A percentile compares a stretch with the other conserved stretches of the same genome.
phyloP scores from a whole-genome alignment of 1,140 invertebrate genomes.

The Diprion similis region DNA sequence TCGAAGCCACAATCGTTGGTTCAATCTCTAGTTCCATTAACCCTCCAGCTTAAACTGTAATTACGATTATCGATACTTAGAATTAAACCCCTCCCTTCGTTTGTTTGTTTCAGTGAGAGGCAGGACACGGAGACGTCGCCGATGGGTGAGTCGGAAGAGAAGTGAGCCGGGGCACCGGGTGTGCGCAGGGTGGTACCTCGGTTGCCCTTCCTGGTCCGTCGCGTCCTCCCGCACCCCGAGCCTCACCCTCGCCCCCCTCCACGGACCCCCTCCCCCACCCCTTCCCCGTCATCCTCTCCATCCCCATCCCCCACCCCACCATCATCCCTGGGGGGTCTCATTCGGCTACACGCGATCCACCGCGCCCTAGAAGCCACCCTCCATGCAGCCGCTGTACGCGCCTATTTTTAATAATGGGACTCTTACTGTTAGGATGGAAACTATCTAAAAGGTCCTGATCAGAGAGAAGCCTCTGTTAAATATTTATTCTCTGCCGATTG shows the following conservation, averaged over 20 bases:
- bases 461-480: no score
- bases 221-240: conserved; percentile 48
- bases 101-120: conserved; percentile 50
- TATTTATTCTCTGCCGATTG: no score
- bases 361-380: conserved; percentile 44
- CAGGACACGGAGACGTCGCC: conserved; percentile 56
- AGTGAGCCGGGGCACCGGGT: conserved; percentile 57
- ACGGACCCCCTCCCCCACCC: not conserved
- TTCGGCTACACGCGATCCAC: conserved; percentile 42
- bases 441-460: not conserved
- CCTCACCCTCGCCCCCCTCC: conserved; percentile 20
- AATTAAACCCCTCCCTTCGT: not conserved
- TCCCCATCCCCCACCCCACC: conserved; percentile 6
- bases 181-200: conserved; percentile 49
- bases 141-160: conserved; percentile 53
- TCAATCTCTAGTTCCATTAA: no score
- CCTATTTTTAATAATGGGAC: conserved; percentile 40
- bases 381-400: conserved; percentile 36
- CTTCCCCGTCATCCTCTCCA: conserved; percentile 3
- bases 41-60: no score
- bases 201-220: conserved; percentile 46
- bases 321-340: conserved; percentile 34
- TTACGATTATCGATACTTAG: no score
- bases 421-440: not conserved
- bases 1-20: no score